phyloP scores from a whole-genome alignment of 2,113 vertebrate genomes.

The Microcebus tavaratra region DNA sequence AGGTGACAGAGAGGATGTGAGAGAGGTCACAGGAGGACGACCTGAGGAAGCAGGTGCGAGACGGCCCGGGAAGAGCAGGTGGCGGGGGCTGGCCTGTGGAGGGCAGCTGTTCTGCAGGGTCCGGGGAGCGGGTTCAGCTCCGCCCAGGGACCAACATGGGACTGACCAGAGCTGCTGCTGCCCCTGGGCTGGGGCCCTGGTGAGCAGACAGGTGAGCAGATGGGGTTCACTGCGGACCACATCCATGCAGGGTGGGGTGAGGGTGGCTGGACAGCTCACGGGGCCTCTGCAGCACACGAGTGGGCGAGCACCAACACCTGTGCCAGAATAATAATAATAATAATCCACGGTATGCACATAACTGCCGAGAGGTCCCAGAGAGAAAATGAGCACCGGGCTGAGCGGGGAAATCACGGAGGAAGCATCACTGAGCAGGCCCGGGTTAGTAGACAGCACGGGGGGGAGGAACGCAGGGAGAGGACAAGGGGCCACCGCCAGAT shows the following conservation, averaged over 20 bases:
- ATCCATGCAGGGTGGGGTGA: neutral
- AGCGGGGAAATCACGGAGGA: neutral
- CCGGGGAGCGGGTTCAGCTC: neutral
- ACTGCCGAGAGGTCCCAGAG: neutral
- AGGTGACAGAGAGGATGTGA: neutral
- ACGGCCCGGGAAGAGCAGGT: neutral
- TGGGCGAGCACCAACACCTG: neutral
- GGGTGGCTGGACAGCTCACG: neutral
- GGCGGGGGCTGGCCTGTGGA: neutral
- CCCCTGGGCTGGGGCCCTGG: neutral
- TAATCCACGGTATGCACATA: neutral
- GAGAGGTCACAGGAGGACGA: neutral
- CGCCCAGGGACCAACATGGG: neutral
- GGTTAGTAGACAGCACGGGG: neutral
- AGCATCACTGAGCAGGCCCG: accelerated
- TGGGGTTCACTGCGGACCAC: neutral
- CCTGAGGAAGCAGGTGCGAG: neutral
- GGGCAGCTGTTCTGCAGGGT: neutral
- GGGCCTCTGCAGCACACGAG: neutral
- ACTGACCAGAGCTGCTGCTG: neutral
- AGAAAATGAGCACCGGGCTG: neutral
- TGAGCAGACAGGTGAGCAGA: neutral
- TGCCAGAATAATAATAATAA: too few species aligned
- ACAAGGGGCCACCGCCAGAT: neutral
- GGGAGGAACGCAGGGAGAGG: neutral